Evolutionary conservation across 2,113 vertebrate species (phyloP), one percentile per base, ranked within the genome.

Genomic region (Eulemur rufifrons): DNA sequence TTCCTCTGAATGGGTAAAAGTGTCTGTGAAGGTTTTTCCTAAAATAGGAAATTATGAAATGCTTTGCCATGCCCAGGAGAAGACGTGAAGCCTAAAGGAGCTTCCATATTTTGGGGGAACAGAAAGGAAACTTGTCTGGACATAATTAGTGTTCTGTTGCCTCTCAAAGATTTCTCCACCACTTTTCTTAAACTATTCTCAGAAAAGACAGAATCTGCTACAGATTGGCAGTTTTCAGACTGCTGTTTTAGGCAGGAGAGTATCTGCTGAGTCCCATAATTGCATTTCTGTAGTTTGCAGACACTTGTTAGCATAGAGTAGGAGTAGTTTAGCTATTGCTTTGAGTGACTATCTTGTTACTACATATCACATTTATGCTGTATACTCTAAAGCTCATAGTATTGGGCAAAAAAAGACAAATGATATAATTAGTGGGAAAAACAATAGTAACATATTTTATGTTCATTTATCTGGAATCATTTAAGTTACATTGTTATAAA

Each of bases 111-210:
- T 42, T 42, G 3, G 13, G 14, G 42, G 59, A 6, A 63, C 39
- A 50, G 64, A 95, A 83, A 32, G 47, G 54, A 95, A 97, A 78
- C 37, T 91, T 5, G 34, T 89, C 90, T 94, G 45, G n/a, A 89
- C 91, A 56, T 91, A 97, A 89, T 94, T 96, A 97, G 93, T 9
- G 15, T 8, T 74, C 56, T 97, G 34, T 87, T 87, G 52, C 54
- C 69, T 89, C 93, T 45, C 84, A 88, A 71, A 71, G 90, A 88
- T 91, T 69, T n/a, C 42, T 97, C 54, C 29, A 92, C 6, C 68
- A 85, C 52, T 50, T 89, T 52, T 92, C 96, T 97, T 95, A 97
- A 98, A 97, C 96, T 96, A 97, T 91, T 97, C 81, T 78, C 87
- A 91, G 27, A 54, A 93, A 74, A 92, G 85, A 94, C 71, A 90